phyloP scores from a whole-genome alignment of 2,797 vertebrate species.

The Hafferia zeledoni region DNA sequence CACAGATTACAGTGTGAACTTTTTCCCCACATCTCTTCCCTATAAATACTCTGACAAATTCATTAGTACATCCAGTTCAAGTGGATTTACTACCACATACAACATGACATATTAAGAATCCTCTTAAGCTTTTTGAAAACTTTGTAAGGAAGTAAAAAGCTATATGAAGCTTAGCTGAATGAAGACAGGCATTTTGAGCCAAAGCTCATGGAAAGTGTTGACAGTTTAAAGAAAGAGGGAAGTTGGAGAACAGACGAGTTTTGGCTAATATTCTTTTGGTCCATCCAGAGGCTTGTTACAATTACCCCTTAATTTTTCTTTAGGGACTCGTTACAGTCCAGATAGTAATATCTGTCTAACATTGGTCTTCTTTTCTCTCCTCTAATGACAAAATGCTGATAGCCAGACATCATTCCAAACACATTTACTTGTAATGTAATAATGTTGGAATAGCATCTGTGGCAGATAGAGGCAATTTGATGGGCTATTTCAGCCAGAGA shows the following conservation, averaged over 20 bases:
- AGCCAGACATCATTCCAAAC: slow-evolving; percentile 22
- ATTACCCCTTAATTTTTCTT: slow-evolving; percentile 19
- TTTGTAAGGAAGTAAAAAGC: slow-evolving; percentile 40
- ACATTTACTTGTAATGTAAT: slow-evolving; percentile 14
- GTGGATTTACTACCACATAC: slow-evolving; percentile 33
- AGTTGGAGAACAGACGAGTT: slow-evolving; percentile 22
- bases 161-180: slow-evolving; percentile 32
- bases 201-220: slow-evolving; percentile 30
- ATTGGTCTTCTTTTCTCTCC: slow-evolving; percentile 16
- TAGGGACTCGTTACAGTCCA: slow-evolving; percentile 17
- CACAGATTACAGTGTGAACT: not conserved
- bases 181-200: slow-evolving; percentile 26
- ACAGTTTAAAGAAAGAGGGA: slow-evolving; percentile 57
- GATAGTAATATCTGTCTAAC: slow-evolving; percentile 16
- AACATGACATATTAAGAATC: slow-evolving; percentile 25
- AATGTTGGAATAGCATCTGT: slow-evolving; percentile 17
- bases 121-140: slow-evolving; percentile 43
- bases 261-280: slow-evolving; percentile 24
- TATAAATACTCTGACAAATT: slow-evolving; percentile 16
- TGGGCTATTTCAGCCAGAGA: not conserved
- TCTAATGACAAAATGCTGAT: slow-evolving; percentile 35
- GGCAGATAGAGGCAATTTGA: slow-evolving; percentile 5
- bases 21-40: not conserved
- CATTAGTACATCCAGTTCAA: not conserved
- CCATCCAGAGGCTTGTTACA: slow-evolving; percentile 39